Conservation (phyloP, 1,140 invertebrate species). For the Armadillidium nasatum region DNA sequence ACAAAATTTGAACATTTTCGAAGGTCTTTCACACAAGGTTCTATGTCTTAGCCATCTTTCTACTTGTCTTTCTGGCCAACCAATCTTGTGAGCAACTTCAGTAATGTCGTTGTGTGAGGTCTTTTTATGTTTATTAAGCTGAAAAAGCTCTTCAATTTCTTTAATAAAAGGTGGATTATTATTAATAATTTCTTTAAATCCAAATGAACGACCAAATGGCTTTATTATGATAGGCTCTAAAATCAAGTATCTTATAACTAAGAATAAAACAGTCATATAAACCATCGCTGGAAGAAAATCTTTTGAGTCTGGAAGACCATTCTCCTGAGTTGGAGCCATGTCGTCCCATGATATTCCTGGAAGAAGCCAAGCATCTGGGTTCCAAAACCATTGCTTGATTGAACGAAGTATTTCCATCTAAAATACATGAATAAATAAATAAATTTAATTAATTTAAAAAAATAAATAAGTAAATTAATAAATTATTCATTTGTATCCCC, state of each 20-base stretch:
- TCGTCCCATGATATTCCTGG: not conserved
- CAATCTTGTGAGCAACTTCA: slow-evolving; percentile 71
- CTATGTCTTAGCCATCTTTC: slow-evolving; percentile 81
- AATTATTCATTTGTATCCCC: too few species aligned
- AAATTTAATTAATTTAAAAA: too few species aligned
- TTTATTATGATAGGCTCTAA: slow-evolving; percentile 10
- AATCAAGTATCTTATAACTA: too few species aligned
- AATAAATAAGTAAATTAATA: too few species aligned
- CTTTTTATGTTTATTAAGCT: not conserved
- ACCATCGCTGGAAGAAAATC: too few species aligned
- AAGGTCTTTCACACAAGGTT: not conserved
- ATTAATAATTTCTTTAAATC: not conserved
- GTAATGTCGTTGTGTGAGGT: not conserved
- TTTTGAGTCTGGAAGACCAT: too few species aligned
- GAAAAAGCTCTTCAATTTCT: slow-evolving; percentile 4
- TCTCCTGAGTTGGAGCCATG: not conserved
- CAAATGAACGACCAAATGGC: slow-evolving; percentile 11
- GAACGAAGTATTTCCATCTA: too few species aligned
- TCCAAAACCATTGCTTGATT: slow-evolving; percentile 22
- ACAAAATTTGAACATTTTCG: slow-evolving; percentile 32
- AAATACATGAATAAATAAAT: too few species aligned
- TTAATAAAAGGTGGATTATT: slow-evolving; percentile 17
- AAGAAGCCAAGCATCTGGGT: not conserved
- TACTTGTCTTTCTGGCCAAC: too few species aligned
- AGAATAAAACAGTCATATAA: too few species aligned